Evolutionary conservation across 2,113 vertebrate genomes (phyloP).

Genomic region (Myiopsitta monachus): DNA sequence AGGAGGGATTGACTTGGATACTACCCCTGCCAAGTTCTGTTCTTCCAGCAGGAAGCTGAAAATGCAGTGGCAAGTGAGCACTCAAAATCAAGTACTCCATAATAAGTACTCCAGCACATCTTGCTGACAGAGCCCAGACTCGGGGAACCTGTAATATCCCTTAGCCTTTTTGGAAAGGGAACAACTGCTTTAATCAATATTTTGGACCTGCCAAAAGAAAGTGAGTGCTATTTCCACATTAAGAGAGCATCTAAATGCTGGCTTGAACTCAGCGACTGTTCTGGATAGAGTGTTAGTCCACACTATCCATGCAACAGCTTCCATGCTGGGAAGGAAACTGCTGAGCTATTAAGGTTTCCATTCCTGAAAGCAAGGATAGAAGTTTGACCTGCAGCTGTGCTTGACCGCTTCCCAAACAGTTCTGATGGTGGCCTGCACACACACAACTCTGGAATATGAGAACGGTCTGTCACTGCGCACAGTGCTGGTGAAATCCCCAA

Average conservation of each 20-base stretch:
- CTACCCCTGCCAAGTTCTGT: neutral
- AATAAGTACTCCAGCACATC: neutral
- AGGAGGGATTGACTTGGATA: neutral
- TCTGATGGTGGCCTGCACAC: neutral
- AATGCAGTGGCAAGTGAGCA: neutral
- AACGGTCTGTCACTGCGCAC: neutral
- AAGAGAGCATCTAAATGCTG: neutral
- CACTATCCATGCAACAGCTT: neutral
- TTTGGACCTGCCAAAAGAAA: neutral
- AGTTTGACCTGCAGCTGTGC: neutral
- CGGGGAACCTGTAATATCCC: neutral
- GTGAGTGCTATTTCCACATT: neutral
- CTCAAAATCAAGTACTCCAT: neutral
- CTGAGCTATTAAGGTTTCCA: slow-evolving; percentile 1
- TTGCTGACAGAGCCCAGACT: neutral
- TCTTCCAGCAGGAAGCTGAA: neutral
- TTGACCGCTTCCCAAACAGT: neutral
- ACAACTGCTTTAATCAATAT: neutral
- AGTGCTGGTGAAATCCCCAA: neutral
- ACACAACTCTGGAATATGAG: neutral
- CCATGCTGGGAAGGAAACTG: neutral
- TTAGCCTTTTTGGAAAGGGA: neutral
- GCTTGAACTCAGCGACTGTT: neutral
- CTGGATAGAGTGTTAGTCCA: neutral
- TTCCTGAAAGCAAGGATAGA: slow-evolving; percentile 1